Percentiles rank a stretch among this genome's conserved stretches.
phyloP scores from a whole-genome alignment of 2,113 vertebrate species.

The Myiopsitta monachus region DNA sequence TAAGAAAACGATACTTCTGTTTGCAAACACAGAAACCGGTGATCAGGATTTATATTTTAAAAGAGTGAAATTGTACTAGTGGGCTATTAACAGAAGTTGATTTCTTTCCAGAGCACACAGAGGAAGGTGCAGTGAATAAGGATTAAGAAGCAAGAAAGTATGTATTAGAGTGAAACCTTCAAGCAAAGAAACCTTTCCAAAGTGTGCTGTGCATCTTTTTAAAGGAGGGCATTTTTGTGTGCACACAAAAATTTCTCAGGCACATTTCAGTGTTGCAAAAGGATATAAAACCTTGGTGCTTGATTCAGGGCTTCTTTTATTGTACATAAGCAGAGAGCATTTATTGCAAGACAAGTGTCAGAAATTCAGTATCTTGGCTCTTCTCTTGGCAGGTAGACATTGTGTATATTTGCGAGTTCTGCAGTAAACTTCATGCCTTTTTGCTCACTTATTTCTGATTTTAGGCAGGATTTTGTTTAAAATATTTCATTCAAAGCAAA shows the following conservation, averaged over 20 bases:
- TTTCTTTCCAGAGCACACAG: constrained; percentile 35
- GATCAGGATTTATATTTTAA: constrained; percentile 18
- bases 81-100: constrained; percentile 4
- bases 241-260: constrained; percentile 55
- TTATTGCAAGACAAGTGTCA: not conserved
- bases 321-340: not conserved
- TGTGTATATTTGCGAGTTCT: not conserved
- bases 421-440: not conserved
- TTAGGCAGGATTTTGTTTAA: not conserved
- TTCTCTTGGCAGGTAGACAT: not conserved
- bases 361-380: not conserved
- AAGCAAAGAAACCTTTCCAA: constrained; percentile 31
- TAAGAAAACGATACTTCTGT: not conserved
- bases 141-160: constrained; percentile 34
- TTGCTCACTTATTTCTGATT: not conserved
- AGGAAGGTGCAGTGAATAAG: constrained; percentile 55
- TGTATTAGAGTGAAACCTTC: constrained; percentile 3
- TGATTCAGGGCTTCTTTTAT: constrained; percentile 40
- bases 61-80: constrained; percentile 6
- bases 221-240: constrained; percentile 50
- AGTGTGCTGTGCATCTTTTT: constrained; percentile 45
- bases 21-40: not conserved
- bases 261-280: constrained; percentile 57
- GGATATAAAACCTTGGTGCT: constrained; percentile 57
- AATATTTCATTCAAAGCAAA: not conserved